Base-by-base conservation (phyloP, 2,888 invertebrate species). In the Nebria brevicollis region DNA sequence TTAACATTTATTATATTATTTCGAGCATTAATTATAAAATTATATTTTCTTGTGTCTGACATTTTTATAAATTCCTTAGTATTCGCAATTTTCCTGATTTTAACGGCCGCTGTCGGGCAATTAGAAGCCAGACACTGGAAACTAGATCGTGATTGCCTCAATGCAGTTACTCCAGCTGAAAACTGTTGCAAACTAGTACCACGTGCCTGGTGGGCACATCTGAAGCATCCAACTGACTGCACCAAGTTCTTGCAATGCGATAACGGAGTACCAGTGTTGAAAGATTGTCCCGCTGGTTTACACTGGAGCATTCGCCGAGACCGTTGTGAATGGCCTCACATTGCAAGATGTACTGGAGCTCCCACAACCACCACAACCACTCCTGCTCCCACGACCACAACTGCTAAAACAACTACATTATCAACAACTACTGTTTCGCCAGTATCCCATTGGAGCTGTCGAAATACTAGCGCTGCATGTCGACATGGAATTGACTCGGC, bases 221-320 rank as follows among this genome's bases (percentile, higher is more conserved):
- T 80, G 72, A 11, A 64, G 66, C 6, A 64, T 82, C 41, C 81
- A 11, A 26, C 75, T 11, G 77, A 82, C 10, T 82, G 82, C 43
- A 70, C 68, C 20, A 72, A 75, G 15, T 82, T 78, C 73, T 82
- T 78, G 15, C 72, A 82, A 73, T 82, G 82, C 70, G 70, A 26
- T 8, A 42, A 82, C 66, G 82, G 82, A 72, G 66, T 25, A 10
- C 77, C 77, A 1, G n/a, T 77, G n/a, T 20, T 73, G 1, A 54
- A 73, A 66, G 66, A 77, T 13, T 81, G 77, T 25, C 77, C 77
- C 11, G 75, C 65, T 34, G 77, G 66, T 42, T 75, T 82, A 5
- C 43, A 75, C 26, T 82, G 77, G 64, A 77, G 77, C 41, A 54
- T 66, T 11, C 64, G 66, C 8, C 43, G 34, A n/a, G 66, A 77